Percentiles rank a stretch among this genome's conserved stretches.
phyloP scores from a whole-genome alignment of 1,140 invertebrate genomes.

The Centruroides sculpturatus region DNA sequence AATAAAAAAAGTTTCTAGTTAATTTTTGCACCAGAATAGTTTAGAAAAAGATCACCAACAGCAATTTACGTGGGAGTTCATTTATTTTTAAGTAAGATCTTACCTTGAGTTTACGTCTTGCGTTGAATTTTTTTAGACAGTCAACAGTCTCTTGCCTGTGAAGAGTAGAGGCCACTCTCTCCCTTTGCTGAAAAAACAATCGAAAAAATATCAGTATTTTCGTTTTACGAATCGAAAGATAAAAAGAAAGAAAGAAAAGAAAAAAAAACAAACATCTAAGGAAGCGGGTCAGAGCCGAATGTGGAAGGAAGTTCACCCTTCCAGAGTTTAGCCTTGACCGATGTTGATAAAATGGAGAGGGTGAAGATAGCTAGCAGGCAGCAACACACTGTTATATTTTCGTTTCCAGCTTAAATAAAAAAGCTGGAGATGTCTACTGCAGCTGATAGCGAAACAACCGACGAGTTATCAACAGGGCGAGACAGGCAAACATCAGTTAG shows the following conservation, averaged over 20 bases:
- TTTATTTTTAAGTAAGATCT: not conserved
- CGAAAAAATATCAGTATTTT: not conserved
- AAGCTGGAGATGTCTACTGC: too few species aligned
- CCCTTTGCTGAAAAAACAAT: constrained; percentile 52
- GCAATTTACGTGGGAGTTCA: not conserved
- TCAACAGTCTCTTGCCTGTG: constrained; percentile 99
- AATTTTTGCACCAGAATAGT: not conserved
- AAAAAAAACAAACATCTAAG: not conserved
- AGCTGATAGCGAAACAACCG: too few species aligned
- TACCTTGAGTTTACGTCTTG: constrained; percentile 88
- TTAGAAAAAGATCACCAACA: not conserved
- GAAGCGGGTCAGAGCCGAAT: not conserved
- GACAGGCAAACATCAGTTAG: too few species aligned
- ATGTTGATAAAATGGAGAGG: not conserved
- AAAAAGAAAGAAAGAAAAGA: not conserved
- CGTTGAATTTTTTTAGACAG: constrained; percentile 99
- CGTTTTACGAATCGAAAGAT: not conserved
- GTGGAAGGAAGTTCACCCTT: not conserved
- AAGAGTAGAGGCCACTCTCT: constrained; percentile 92
- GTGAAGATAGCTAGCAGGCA: too few species aligned
- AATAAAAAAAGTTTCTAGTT: not conserved
- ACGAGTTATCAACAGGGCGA: too few species aligned
- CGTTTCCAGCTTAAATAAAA: too few species aligned
- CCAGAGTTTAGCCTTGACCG: not conserved
- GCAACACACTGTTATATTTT: too few species aligned